Percentiles rank a stretch among this genome's conserved stretches.
Conservation (phyloP, 2,113 vertebrate genomes). For the Heptranchias perlo region DNA sequence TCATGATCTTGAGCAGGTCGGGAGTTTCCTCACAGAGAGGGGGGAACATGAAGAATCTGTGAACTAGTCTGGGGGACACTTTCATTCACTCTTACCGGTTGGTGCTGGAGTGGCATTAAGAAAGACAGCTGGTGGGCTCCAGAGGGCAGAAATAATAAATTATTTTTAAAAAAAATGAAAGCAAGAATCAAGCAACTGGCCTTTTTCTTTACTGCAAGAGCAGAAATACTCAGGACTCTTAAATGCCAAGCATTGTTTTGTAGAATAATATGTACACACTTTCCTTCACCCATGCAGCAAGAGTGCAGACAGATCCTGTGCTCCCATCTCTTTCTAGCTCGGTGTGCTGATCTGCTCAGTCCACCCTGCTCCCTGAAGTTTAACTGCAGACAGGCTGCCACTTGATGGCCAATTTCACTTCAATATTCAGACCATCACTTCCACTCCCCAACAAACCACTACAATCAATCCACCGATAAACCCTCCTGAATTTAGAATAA, state of each 20-base stretch:
- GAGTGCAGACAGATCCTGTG: not conserved
- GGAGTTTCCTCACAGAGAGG: too few species aligned
- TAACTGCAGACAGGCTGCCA: not conserved
- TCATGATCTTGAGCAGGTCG: not conserved
- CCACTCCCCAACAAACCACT: not conserved
- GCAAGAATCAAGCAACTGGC: not conserved
- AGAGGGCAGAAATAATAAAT: not conserved
- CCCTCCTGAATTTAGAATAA: not conserved
- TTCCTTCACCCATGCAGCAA: not conserved
- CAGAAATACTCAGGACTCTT: not conserved
- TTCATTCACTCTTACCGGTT: not conserved
- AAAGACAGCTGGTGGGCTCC: too few species aligned
- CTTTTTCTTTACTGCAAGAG: not conserved
- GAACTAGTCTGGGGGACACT: not conserved
- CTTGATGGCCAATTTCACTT: not conserved
- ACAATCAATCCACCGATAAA: not conserved
- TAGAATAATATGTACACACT: not conserved
- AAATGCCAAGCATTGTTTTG: not conserved
- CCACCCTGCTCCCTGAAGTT: not conserved
- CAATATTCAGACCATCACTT: not conserved
- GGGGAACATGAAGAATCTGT: not conserved
- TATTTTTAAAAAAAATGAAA: not conserved
- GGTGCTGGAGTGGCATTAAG: not conserved
- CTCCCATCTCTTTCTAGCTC: not conserved
- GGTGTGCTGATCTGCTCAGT: not conserved